Percentiles rank a stretch among this genome's conserved stretches.
phyloP scores from a whole-genome alignment of 2,113 vertebrate species.

The Choloepus hoffmanni region DNA sequence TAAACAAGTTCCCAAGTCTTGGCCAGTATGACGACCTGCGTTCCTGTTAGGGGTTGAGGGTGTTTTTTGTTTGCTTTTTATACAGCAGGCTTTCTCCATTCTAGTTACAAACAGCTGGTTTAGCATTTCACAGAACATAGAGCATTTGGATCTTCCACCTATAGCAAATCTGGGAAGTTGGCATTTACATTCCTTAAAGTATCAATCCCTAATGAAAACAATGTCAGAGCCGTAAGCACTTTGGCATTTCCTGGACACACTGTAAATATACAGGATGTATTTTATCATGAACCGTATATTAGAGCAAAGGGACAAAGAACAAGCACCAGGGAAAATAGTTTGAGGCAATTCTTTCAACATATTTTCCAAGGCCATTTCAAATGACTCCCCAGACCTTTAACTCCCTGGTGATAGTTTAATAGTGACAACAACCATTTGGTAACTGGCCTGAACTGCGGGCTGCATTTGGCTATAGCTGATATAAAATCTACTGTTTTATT shows the following conservation, averaged over 20 bases:
- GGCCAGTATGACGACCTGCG: background rate
- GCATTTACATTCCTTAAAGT: slow-evolving; percentile 68
- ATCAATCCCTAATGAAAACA: slow-evolving; percentile 77
- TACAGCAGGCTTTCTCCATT: background rate
- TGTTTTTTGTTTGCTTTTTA: background rate
- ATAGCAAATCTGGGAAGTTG: slow-evolving; percentile 61
- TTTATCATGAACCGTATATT: slow-evolving; percentile 60
- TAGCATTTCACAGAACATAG: background rate
- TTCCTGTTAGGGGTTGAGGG: background rate
- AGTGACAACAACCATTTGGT: slow-evolving; percentile 46
- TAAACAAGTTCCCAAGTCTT: background rate
- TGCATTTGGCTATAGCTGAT: slow-evolving; percentile 46
- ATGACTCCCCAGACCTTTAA: slow-evolving; percentile 30
- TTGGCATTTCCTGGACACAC: slow-evolving; percentile 76
- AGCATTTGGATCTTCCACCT: slow-evolving; percentile 51
- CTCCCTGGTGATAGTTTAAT: slow-evolving; percentile 64
- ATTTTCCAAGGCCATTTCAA: slow-evolving; percentile 68
- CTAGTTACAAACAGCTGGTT: background rate
- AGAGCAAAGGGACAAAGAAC: slow-evolving; percentile 33
- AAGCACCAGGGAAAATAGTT: slow-evolving; percentile 49
- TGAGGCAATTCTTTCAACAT: slow-evolving; percentile 14
- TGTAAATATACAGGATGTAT: slow-evolving; percentile 71
- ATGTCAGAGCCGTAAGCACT: slow-evolving; percentile 73
- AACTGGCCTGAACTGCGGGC: slow-evolving; percentile 23
- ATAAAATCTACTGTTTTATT: background rate